Conservation (phyloP, 2,888 invertebrate species). For the Julus scanicus region DNA sequence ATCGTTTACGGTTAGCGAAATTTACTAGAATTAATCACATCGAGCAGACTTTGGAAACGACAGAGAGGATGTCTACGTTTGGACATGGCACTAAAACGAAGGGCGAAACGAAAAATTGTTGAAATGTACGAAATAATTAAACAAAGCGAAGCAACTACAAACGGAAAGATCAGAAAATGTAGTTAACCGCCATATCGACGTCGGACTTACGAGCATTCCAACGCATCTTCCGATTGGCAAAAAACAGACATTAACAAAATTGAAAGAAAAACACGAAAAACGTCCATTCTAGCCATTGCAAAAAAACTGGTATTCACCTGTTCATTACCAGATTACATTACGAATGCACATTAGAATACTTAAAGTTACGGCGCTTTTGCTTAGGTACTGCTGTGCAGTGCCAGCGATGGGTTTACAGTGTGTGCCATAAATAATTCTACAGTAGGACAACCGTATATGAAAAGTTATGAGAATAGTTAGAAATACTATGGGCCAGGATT, state of each 20-base stretch:
- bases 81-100: constrained; percentile 28
- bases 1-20: not conserved
- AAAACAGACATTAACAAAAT: not conserved
- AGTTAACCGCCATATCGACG: not conserved
- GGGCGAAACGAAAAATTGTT: constrained; percentile 15
- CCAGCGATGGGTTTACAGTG: not conserved
- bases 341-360: not conserved
- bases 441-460: too few relatives aligned
- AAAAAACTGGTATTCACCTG: not conserved
- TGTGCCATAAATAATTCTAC: not conserved
- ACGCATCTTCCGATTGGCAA: not conserved
- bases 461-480: too few relatives aligned
- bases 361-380: not conserved
- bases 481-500: too few relatives aligned
- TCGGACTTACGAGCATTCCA: constrained; percentile 19
- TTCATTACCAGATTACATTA: not conserved
- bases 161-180: not conserved
- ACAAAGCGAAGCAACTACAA: not conserved
- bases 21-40: not conserved
- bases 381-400: not conserved
- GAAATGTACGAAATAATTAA: not conserved
- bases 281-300: not conserved
- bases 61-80: not conserved
- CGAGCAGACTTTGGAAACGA: not conserved
- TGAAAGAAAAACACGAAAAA: not conserved